Percentiles rank a stretch among this genome's conserved stretches.
phyloP scores from a whole-genome alignment of 2,797 vertebrate species.

The Sebastes trivittatus region DNA sequence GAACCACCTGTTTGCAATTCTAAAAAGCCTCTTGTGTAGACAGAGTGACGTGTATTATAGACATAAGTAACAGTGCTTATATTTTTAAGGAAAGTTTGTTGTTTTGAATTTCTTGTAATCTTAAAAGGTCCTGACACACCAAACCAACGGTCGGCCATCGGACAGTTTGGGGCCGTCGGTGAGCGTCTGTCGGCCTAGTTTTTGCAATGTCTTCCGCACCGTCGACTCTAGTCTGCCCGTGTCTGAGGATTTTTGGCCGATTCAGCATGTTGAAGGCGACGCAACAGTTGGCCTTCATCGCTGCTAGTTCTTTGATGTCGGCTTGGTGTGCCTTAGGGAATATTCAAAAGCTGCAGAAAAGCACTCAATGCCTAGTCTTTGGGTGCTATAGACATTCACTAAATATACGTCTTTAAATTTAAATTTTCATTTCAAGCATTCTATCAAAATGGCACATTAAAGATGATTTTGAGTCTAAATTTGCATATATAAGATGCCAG shows the following conservation, averaged over 20 bases:
- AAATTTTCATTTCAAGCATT: background rate
- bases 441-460: conserved; percentile 2
- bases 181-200: too few species aligned
- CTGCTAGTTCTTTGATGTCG: too few species aligned
- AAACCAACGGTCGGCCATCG: too few species aligned
- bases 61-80: background rate
- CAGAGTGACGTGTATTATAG: background rate
- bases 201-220: too few species aligned
- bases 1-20: conserved; percentile 19
- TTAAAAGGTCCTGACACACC: too few species aligned
- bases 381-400: background rate
- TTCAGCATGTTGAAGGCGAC: too few species aligned
- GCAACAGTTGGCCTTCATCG: too few species aligned
- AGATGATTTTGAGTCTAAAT: background rate
- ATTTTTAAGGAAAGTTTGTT: too few species aligned
- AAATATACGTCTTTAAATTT: background rate
- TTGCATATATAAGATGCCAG: background rate
- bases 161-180: too few species aligned
- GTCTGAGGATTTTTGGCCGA: too few species aligned
- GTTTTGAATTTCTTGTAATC: too few species aligned
- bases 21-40: conserved; percentile 4
- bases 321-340: background rate
- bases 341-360: conserved; percentile 14
- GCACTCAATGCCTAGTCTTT: background rate
- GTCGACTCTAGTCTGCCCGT: too few species aligned